Evolutionary conservation across 37 sponge, comb jelly and placozoan genomes (phyloP).

Genomic region (Tethya wilhelma): DNA sequence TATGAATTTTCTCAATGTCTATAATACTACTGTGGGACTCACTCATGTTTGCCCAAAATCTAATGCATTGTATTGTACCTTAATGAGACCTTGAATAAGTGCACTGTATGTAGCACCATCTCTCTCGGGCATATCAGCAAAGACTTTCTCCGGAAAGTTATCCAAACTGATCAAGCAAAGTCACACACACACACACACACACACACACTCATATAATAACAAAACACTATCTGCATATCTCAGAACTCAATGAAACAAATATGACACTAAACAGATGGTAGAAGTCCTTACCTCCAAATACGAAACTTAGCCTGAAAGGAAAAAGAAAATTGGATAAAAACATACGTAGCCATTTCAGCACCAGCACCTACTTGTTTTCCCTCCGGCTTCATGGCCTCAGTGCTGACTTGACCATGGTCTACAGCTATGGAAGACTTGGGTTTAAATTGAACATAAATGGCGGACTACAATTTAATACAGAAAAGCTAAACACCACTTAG

Average conservation of each 20-base stretch:
- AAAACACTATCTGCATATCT: background rate
- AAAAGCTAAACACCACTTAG: too few relatives aligned
- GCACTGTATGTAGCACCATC: slow-evolving; percentile 78
- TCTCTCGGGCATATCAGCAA: slow-evolving; percentile 57
- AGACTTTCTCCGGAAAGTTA: slow-evolving; percentile 60
- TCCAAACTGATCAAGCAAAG: slow-evolving; percentile 27
- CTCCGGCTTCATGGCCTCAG: background rate
- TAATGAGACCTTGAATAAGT: slow-evolving; percentile 66
- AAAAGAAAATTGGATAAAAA: background rate
- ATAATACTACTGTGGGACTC: background rate
- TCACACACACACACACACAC: slow-evolving; percentile 19
- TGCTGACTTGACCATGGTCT: background rate
- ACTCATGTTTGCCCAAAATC: background rate
- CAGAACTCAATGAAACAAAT: background rate
- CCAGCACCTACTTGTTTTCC: background rate
- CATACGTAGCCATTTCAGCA: background rate
- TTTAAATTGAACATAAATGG: too few relatives aligned
- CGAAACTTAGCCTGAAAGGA: background rate
- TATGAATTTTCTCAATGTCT: too few relatives aligned
- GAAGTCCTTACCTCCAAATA: background rate
- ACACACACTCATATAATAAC: background rate
- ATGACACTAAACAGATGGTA: background rate
- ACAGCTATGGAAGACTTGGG: too few relatives aligned
- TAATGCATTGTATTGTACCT: slow-evolving; percentile 35
- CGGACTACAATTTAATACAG: too few relatives aligned